These are phyloP conservation scores for Gnathonemus echidnorhynchus DNA, from an alignment of 2,113 vertebrate species.

Conservation along the genomic window DNA sequence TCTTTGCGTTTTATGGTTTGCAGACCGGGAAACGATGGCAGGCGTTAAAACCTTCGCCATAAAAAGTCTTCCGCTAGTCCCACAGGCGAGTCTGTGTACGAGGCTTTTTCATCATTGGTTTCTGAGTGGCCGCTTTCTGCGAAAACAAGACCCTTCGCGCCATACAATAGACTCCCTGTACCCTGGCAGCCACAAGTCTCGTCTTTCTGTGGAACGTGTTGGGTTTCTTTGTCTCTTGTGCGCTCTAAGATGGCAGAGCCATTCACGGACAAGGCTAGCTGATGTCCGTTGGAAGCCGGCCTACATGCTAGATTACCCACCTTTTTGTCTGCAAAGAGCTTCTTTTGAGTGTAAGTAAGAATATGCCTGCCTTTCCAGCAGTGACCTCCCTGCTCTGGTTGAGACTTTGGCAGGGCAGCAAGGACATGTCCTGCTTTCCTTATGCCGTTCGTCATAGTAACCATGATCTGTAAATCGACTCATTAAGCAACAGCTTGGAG, in stretches of 20 bases:
- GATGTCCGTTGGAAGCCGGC: slow-evolving; percentile 15
- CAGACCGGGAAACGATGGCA: neutral
- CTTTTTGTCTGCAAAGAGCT: slow-evolving; percentile 13
- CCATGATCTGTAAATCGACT: slow-evolving; percentile 28
- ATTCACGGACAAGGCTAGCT: neutral
- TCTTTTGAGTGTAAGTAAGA: slow-evolving; percentile 11
- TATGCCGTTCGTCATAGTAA: slow-evolving; percentile 31
- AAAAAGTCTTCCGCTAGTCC: neutral
- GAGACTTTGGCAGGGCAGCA: slow-evolving; percentile 18
- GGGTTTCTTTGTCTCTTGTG: neutral
- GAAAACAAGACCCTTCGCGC: neutral
- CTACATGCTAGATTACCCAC: slow-evolving; percentile 14
- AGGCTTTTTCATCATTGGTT: neutral
- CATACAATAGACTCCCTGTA: neutral
- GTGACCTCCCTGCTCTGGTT: slow-evolving; percentile 6
- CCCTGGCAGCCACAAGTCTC: neutral
- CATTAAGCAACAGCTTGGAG: neutral
- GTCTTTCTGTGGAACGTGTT: slow-evolving; percentile 12
- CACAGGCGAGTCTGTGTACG: neutral
- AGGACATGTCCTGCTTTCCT: slow-evolving; percentile 21
- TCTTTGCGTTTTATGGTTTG: neutral
- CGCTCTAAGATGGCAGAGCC: neutral
- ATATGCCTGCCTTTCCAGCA: neutral
- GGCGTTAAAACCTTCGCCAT: neutral
- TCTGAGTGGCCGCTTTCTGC: neutral